Conservation (phyloP, 2,113 vertebrate genomes). For the Equus przewalskii region DNA sequence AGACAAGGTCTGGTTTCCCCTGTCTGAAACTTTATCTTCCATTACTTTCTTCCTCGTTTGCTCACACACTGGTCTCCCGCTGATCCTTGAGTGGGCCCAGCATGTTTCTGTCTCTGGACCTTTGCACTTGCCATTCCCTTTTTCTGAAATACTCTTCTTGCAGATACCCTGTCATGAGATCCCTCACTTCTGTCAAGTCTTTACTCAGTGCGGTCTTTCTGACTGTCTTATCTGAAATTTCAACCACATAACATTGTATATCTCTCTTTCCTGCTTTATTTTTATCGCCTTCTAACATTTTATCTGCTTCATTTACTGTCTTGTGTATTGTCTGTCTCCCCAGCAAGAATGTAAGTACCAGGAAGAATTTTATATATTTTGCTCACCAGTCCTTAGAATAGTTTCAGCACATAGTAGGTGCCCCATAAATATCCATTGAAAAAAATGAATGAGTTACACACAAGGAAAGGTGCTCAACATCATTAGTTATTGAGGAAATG, state of each 20-base stretch:
- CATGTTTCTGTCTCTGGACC: neutral
- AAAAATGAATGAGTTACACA: neutral
- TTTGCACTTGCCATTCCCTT: neutral
- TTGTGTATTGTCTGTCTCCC: neutral
- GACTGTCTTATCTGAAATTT: neutral
- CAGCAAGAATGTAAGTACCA: neutral
- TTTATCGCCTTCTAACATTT: neutral
- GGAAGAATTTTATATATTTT: neutral
- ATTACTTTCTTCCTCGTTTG: neutral
- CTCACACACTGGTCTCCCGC: no score
- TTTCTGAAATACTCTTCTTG: neutral
- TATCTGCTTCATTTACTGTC: neutral
- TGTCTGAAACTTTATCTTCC: neutral
- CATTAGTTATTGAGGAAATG: neutral
- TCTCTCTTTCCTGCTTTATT: neutral
- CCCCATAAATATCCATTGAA: neutral
- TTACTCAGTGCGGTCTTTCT: neutral
- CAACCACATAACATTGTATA: neutral
- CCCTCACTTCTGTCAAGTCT: neutral
- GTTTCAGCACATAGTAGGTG: neutral
- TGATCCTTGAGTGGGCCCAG: neutral
- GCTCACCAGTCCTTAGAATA: neutral
- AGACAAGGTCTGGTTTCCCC: no score
- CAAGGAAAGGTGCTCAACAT: neutral
- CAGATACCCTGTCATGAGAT: rapidly evolving